These are phyloP conservation scores for Chrysaora quinquecirrha DNA, from an alignment of 30 jellyfish, hydroid and myxozoan genomes.

Conservation along the genomic window DNA sequence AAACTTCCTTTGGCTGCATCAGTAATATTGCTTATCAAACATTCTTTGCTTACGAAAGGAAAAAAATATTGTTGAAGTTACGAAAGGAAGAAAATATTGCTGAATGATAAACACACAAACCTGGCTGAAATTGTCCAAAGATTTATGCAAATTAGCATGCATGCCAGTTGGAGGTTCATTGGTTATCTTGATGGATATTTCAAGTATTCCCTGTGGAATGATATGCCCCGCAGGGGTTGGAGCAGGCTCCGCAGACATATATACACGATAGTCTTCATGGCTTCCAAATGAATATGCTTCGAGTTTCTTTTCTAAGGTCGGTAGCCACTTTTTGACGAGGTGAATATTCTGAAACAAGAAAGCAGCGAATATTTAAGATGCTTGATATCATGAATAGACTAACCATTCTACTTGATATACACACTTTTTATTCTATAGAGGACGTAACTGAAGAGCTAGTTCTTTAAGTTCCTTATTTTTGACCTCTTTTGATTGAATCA, in stretches of 20 bases:
- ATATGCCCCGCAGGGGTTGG: conserved; percentile 98
- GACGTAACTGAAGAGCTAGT: too few species aligned
- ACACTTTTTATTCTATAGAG: too few species aligned
- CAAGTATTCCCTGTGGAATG: conserved; percentile 98
- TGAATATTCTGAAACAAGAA: conserved; percentile 82
- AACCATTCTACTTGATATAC: too few species aligned
- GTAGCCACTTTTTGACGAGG: conserved; percentile 97
- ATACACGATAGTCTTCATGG: conserved; percentile 83
- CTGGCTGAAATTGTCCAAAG: conserved; percentile 98
- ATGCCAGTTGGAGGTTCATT: conserved; percentile 99
- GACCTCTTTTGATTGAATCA: too few species aligned
- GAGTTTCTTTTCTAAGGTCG: conserved; percentile 93
- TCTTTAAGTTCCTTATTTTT: too few species aligned
- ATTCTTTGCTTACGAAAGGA: too few species aligned
- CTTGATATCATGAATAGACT: too few species aligned
- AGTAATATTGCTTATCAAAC: too few species aligned
- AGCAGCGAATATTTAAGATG: not conserved
- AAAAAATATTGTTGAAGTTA: too few species aligned
- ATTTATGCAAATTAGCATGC: conserved; percentile 98
- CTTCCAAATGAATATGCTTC: conserved; percentile 93
- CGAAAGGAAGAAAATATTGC: not conserved
- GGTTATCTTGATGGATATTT: conserved; percentile 94
- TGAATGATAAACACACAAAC: conserved; percentile 15
- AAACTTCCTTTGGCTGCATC: too few species aligned
- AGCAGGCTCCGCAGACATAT: conserved; percentile 99